These are phyloP conservation scores for Rostratula benghalensis DNA, from an alignment of 2,113 vertebrate species.

Conservation along the genomic window DNA sequence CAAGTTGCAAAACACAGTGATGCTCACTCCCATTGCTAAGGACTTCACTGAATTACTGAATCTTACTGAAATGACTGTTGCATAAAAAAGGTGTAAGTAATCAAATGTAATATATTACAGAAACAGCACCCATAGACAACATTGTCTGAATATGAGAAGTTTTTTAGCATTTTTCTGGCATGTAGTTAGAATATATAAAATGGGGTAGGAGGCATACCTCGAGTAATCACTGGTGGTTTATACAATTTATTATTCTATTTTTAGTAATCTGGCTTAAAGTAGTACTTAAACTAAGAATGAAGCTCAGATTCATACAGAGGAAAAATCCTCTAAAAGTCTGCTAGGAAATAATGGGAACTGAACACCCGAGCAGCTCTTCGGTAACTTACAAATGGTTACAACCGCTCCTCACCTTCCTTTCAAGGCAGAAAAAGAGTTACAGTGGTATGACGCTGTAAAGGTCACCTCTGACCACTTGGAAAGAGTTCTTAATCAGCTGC, in stretches of 20 bases:
- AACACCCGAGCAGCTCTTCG: neutral
- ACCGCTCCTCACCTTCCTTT: neutral
- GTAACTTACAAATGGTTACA: neutral
- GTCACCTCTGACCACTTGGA: neutral
- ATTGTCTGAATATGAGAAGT: neutral
- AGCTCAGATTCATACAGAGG: neutral
- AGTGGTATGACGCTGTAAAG: neutral
- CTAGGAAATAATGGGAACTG: neutral
- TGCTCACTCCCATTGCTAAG: neutral
- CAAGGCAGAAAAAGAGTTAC: neutral
- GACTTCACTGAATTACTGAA: neutral
- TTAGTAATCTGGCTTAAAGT: neutral
- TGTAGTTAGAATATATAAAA: neutral
- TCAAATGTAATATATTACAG: neutral
- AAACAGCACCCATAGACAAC: neutral
- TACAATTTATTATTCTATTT: neutral
- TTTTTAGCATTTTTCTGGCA: neutral
- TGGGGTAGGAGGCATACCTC: neutral
- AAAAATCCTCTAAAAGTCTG: neutral
- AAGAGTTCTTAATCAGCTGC: neutral
- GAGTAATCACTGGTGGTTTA: neutral
- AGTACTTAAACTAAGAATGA: neutral
- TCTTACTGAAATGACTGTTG: neutral
- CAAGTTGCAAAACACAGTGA: neutral
- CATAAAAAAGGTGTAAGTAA: neutral